These are phyloP conservation scores for Camarhynchus parvulus DNA, from an alignment of 2,113 vertebrate genomes.

Conservation along the genomic window DNA sequence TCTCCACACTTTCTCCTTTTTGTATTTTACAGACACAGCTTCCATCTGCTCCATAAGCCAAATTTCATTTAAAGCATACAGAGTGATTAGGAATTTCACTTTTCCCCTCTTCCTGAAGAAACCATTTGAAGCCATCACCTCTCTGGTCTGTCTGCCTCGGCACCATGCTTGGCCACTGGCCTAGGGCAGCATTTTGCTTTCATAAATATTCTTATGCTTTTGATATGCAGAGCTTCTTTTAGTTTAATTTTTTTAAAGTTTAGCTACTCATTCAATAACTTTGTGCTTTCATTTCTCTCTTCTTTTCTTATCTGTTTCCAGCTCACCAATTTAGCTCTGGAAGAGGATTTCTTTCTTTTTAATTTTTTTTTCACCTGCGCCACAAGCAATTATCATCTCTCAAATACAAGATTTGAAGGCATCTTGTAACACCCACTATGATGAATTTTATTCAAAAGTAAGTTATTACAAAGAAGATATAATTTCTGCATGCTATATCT, in stretches of 20 bases:
- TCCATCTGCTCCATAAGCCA: neutral
- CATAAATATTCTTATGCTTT: neutral
- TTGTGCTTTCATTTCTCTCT: neutral
- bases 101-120: neutral
- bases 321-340: neutral
- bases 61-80: neutral
- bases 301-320: neutral
- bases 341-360: neutral
- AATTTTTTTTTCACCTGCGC: neutral
- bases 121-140: neutral
- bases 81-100: neutral
- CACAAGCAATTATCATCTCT: neutral
- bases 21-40: neutral
- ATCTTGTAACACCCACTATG: neutral
- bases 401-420: neutral
- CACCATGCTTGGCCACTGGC: neutral
- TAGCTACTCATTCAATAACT: neutral
- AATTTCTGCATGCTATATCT: neutral
- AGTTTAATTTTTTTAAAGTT: neutral
- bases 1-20: neutral
- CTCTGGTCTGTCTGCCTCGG: neutral
- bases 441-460: constrained; percentile 10
- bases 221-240: neutral
- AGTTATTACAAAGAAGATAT: neutral
- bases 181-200: neutral